Evolutionary conservation across 2,113 vertebrate species (phyloP).

Genomic region (Silurus glanis): DNA sequence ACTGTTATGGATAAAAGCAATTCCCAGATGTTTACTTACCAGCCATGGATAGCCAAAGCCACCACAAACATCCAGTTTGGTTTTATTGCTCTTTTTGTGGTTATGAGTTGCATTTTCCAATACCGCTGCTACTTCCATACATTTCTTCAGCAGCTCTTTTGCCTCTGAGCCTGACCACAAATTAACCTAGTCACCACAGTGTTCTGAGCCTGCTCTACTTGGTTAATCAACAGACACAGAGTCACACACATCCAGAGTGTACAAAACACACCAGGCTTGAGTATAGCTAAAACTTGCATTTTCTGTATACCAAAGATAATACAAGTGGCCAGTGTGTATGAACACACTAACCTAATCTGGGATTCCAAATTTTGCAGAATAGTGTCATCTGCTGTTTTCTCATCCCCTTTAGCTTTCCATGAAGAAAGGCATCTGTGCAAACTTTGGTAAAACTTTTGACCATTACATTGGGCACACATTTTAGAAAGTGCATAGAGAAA

Average conservation of each 20-base stretch:
- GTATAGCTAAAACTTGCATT: background rate
- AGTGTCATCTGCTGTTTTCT: constrained; percentile 18
- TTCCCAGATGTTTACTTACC: constrained; percentile 42
- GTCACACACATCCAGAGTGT: constrained; percentile 4
- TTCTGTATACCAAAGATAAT: background rate
- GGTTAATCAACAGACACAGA: constrained; percentile 48
- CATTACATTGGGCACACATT: background rate
- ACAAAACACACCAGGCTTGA: constrained; percentile 1
- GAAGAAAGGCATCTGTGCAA: background rate
- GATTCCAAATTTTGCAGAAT: background rate
- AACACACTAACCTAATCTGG: background rate
- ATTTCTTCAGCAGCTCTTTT: constrained; percentile 9
- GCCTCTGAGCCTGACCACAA: constrained; percentile 22
- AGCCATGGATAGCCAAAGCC: constrained; percentile 43
- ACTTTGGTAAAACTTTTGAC: background rate
- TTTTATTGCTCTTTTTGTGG: constrained; percentile 3
- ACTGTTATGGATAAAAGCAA: background rate
- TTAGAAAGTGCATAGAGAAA: background rate
- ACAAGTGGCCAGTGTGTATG: background rate
- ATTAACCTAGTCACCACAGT: constrained; percentile 15
- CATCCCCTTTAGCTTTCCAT: background rate
- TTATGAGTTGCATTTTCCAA: background rate
- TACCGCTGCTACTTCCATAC: constrained; percentile 14
- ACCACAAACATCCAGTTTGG: background rate
- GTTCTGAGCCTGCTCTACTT: constrained; percentile 29